A percentile compares a stretch with the other conserved stretches of the same genome.
These are phyloP conservation scores for Colinus virginianus DNA, from an alignment of 2,113 vertebrate species.

Conservation along the genomic window DNA sequence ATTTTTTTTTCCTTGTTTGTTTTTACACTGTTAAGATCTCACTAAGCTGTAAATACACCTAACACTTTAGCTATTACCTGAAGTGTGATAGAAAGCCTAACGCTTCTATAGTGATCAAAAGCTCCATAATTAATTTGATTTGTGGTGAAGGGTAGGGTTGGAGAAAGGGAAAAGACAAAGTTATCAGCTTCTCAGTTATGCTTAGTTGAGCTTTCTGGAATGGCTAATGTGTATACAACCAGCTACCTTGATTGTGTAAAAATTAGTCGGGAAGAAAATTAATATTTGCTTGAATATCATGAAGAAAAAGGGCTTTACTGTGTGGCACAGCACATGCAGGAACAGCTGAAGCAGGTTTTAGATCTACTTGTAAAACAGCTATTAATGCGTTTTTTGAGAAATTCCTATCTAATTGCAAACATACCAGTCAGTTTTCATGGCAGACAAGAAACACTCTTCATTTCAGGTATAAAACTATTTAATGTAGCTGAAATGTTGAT, in stretches of 20 bases:
- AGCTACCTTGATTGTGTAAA: not conserved
- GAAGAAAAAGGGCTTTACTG: not conserved
- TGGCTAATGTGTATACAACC: not conserved
- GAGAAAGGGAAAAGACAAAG: not conserved
- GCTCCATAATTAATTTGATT: not conserved
- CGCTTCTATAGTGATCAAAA: not conserved
- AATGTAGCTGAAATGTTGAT: not conserved
- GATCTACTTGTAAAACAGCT: not conserved
- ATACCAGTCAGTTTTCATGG: not conserved
- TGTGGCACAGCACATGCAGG: fast-evolving
- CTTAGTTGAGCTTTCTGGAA: not conserved
- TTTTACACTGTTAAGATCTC: not conserved
- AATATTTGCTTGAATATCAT: not conserved
- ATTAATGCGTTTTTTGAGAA: not conserved
- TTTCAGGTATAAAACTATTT: not conserved
- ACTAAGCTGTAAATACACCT: not conserved
- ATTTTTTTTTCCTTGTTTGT: not conserved
- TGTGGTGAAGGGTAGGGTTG: not conserved
- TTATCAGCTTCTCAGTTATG: not conserved
- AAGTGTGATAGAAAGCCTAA: not conserved
- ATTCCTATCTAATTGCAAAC: not conserved
- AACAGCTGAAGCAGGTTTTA: not conserved
- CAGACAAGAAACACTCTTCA: not conserved
- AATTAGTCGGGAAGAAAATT: not conserved
- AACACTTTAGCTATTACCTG: not conserved